Evolutionary conservation across 2,888 invertebrate genomes (phyloP).

Genomic region (Dascillus cervinus): DNA sequence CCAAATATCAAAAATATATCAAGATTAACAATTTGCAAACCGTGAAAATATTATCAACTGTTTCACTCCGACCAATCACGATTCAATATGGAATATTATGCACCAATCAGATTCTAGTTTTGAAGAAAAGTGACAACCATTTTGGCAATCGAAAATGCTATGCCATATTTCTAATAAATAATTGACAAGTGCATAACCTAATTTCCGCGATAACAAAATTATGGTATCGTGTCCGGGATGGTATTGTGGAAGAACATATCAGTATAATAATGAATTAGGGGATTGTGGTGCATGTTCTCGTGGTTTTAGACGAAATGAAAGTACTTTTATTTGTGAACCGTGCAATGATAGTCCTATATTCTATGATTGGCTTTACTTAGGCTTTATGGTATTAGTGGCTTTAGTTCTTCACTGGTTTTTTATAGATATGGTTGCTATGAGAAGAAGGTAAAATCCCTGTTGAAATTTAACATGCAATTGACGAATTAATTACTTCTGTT

Average conservation of each 20-base stretch:
- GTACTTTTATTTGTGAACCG: conserved; percentile 69
- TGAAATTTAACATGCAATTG: conserved; percentile 2
- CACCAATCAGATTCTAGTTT: conserved; percentile 22
- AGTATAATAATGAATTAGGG: conserved; percentile 62
- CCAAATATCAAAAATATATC: not conserved
- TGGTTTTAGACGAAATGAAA: conserved; percentile 66
- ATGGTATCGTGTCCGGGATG: conserved; percentile 63
- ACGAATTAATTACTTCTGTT: conserved; percentile 14
- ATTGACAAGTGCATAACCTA: conserved; percentile 24
- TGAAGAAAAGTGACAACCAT: conserved; percentile 22
- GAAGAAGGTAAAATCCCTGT: conserved; percentile 52
- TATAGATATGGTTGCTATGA: conserved; percentile 74
- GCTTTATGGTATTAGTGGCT: conserved; percentile 87
- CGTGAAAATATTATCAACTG: conserved; percentile 16
- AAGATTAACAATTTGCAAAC: not conserved
- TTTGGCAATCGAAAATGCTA: conserved; percentile 16
- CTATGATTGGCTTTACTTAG: conserved; percentile 91
- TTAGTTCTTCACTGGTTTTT: conserved; percentile 87
- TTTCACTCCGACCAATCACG: conserved; percentile 26
- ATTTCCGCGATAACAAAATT: conserved; percentile 12
- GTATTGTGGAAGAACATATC: conserved; percentile 70
- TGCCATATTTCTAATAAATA: conserved; percentile 14
- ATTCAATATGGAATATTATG: conserved; percentile 17
- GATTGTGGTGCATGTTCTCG: conserved; percentile 82
- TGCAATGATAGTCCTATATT: conserved; percentile 69